Evolutionary conservation across 2,797 vertebrate species (phyloP).

Genomic region (Crotalus adamanteus): DNA sequence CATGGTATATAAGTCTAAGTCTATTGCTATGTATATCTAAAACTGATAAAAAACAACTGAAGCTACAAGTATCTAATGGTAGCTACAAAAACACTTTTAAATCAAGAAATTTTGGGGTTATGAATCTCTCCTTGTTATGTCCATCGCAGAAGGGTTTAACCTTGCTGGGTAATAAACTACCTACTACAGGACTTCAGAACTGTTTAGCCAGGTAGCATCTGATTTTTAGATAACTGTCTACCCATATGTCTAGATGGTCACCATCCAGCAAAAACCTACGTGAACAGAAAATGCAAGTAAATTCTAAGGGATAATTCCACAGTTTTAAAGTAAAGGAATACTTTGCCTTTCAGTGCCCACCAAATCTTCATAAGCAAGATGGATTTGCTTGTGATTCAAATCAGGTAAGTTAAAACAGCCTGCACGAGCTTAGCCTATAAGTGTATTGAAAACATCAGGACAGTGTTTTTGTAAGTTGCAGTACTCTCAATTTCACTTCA

Average conservation of each 20-base stretch:
- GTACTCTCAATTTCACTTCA: not conserved
- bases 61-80: not conserved
- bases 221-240: not conserved
- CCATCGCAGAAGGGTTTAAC: not conserved
- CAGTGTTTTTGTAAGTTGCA: not conserved
- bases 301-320: not conserved
- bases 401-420: conserved; percentile 76
- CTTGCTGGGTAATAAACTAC: not conserved
- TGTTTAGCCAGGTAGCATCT: not conserved
- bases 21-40: not conserved
- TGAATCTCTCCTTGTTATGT: not conserved
- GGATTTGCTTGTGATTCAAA: conserved; percentile 91
- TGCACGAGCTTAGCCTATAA: not conserved
- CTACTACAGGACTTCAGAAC: not conserved
- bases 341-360: conserved; percentile 85
- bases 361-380: conserved; percentile 97
- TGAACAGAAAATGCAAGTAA: not conserved
- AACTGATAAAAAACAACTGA: not conserved
- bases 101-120: not conserved
- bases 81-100: not conserved
- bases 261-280: not conserved
- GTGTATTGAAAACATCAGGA: not conserved
- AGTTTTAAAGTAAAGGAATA: not conserved
- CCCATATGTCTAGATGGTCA: not conserved
- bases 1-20: not conserved